phyloP scores from a whole-genome alignment of 2,113 vertebrate genomes.

The Odobenus rosmarus region DNA sequence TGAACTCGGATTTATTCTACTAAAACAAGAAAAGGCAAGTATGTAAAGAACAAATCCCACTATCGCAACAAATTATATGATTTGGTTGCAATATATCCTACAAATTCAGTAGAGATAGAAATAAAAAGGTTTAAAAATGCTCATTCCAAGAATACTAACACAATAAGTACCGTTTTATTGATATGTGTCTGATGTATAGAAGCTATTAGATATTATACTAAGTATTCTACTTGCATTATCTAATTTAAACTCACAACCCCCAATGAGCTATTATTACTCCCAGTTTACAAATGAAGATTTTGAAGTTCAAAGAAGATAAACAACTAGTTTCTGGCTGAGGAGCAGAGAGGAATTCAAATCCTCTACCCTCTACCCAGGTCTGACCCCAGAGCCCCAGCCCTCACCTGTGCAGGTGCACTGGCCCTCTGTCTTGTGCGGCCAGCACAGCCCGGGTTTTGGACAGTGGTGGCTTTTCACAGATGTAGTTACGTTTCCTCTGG shows the following conservation, averaged over 20 bases:
- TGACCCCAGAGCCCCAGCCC: not conserved
- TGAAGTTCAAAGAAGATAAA: constrained; percentile 13
- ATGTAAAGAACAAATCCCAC: not conserved
- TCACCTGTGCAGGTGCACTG: not conserved
- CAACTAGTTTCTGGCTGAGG: not conserved
- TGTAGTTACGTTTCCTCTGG: not conserved
- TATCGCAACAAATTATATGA: not conserved
- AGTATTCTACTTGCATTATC: not conserved
- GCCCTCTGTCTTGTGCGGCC: not conserved
- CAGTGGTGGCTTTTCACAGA: not conserved
- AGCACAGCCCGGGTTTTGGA: not conserved
- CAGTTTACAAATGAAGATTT: not conserved
- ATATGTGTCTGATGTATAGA: not conserved
- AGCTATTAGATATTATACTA: not conserved
- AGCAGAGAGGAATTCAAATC: not conserved
- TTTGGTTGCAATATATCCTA: not conserved
- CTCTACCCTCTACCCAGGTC: no score
- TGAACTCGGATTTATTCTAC: not conserved
- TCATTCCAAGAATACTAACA: not conserved
- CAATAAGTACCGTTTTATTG: not conserved
- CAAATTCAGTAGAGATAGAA: not conserved
- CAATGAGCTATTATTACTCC: not conserved
- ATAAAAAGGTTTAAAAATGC: not conserved
- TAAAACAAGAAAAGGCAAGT: constrained; percentile 12
- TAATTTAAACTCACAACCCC: constrained; percentile 11